Base-by-base conservation (phyloP, 2,888 invertebrate genomes). In the Vandiemenella viatica region DNA sequence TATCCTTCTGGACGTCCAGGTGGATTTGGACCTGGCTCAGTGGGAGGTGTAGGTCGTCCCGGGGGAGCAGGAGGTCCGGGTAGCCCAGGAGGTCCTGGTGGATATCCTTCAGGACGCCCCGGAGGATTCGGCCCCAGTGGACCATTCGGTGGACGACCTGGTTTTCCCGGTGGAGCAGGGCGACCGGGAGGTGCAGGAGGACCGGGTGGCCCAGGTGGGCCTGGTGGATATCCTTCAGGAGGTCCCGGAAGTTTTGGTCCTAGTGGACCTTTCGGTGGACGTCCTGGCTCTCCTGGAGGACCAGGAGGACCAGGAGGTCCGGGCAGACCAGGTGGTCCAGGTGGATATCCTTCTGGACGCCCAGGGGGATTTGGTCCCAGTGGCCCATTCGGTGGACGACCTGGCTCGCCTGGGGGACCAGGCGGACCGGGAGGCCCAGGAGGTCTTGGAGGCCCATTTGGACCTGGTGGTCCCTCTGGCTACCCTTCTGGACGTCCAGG, bases 51-150 rank as follows among this genome's bases (percentile, higher is more conserved):
- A 1, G 22, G 22, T 16, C 10, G 16, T 16, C 20, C 37, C 17
- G 18, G 19, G 5, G 37, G 37, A 17, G 13, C 13, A 15, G 17
- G 23, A 7, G n/a, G 13, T 2, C 47, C 21, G 45, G 48, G 47
- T 41, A 50, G 50, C 15, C 60, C 61, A 13, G 62, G 58, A 10
- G 55, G 53, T 17, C 45, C 50, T 18, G 50, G 55, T 40, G 50
- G 54, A 16, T 51, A 49, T 45, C 47, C 55, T 7, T 43, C 43
- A 42, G 53, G 55, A 21, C 38, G 50, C 16, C 38, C 51, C 3
- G 41, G 50, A 16, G 53, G 52, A 37, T 49, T 47, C 21, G 41
- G 50, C 42, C 45, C 41, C 10, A 45, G 22, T 45, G 53, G 49
- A 16, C 51, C 26, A 8, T 17, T 20, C 4, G 57, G 48, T 16